Base-by-base conservation (phyloP, 2,113 vertebrate species). In the Dolichotis patagonum region DNA sequence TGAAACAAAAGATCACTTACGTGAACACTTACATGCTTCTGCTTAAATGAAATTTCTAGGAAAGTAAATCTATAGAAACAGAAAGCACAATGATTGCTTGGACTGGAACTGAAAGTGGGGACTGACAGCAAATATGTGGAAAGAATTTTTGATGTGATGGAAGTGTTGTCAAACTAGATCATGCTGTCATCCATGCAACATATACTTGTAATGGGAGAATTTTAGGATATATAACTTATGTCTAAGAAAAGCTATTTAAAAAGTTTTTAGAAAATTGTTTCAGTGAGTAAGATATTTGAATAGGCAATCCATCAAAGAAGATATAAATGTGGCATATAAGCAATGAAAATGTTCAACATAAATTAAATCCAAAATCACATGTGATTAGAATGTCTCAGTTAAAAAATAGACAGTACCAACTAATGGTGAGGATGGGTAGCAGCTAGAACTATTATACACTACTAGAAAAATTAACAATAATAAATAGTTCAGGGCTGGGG, bases 241-340 rank as follows among this genome's bases (percentile, higher is more conserved):
- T 7, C 20, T 69, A 82, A 93, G 49, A 49, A 81, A 96, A 89
- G 8, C 10, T 65, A 7, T 95, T 93, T 97, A 9, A 63, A 95
- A n/a, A 63, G 22, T 38, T 24, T 35, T 86, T 56, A 58, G 67
- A 58, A 7, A 69, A 56, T 43, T 46, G n/a, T 83, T 82, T 56
- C 49, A 81, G 67, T 69, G 5, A 7, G 46, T 87, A 84, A 92
- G 94, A 89, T 1, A 41, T 67, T 85, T 88, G 10, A 95, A 85
- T 20, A 96, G n/a, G 86, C 10, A 80, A 60, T 54, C 92, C 41
- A 88, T 65, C 38, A 82, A 85, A 93, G 65, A 88, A 85, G 16
- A 54, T 24, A 65, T 28, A n/a, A 84, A 14, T 26, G 49, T 80
- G n/a, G 5, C 35, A 92, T 60, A 26, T 12, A 94, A 85, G 7